phyloP scores from a whole-genome alignment of 2,797 vertebrate genomes.

The Synaphobranchus kaupii region DNA sequence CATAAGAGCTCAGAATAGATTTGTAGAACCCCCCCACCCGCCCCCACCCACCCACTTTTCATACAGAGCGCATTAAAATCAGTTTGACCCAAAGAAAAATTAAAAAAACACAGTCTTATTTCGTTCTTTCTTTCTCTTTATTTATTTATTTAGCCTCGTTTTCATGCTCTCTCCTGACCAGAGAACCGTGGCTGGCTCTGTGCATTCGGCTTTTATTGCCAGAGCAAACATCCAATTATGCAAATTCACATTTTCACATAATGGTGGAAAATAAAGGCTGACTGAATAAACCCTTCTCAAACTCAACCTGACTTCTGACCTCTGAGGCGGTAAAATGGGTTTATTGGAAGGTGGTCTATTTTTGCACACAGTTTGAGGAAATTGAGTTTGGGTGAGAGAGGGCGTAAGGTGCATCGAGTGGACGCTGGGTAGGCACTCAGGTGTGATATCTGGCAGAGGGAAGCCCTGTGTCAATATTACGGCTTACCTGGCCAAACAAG shows the following conservation, averaged over 20 bases:
- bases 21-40: too few relatives aligned
- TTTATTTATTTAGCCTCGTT: neutral
- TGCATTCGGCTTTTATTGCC: conserved; percentile 55
- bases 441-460: conserved; percentile 6
- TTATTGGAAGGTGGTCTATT: neutral
- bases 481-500: conserved; percentile 32
- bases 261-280: conserved; percentile 61
- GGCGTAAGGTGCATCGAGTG: neutral
- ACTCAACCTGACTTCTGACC: conserved; percentile 39
- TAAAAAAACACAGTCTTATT: neutral
- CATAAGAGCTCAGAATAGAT: neutral
- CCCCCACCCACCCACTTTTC: too few relatives aligned
- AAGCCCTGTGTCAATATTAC: conserved; percentile 43
- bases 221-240: neutral
- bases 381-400: neutral
- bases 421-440: neutral
- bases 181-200: conserved; percentile 9
- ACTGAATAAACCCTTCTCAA: conserved; percentile 50
- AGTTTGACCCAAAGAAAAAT: neutral
- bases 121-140: too few relatives aligned
- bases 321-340: neutral
- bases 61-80: conserved; percentile 23
- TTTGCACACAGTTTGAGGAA: neutral
- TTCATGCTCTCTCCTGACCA: neutral
- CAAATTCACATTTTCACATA: conserved; percentile 24